phyloP scores from a whole-genome alignment of 2,113 vertebrate genomes.

The Zeus faber region DNA sequence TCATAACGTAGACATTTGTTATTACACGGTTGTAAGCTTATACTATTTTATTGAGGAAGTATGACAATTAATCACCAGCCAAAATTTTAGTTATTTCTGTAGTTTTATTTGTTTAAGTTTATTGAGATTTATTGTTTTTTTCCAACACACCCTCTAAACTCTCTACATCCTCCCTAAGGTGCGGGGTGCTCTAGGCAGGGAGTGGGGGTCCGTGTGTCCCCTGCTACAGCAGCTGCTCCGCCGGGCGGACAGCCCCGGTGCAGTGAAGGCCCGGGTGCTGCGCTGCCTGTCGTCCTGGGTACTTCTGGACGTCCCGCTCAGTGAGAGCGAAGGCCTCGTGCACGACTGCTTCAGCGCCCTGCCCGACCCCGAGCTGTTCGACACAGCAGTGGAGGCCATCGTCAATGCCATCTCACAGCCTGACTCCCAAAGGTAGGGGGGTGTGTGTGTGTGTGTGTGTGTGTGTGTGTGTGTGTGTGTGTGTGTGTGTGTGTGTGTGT shows the following conservation, averaged over 20 bases:
- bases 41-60: no score
- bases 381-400: constrained; percentile 94
- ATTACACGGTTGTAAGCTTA: no score
- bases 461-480: no score
- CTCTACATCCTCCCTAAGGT: constrained; percentile 75
- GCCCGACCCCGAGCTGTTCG: constrained; percentile 93
- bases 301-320: constrained; percentile 91
- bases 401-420: constrained; percentile 98
- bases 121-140: no score
- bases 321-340: constrained; percentile 91
- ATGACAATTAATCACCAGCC: no score
- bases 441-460: no score
- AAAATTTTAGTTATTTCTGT: no score
- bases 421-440: constrained; percentile 97
- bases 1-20: no score
- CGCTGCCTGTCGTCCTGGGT: constrained; percentile 99
- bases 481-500: no score
- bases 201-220: constrained; percentile 90
- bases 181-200: constrained; percentile 86
- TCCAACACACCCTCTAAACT: no score
- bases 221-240: constrained; percentile 93
- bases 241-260: constrained; percentile 88
- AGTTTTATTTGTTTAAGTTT: no score
- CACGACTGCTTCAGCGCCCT: constrained; percentile 91
- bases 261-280: constrained; percentile 95